Percentiles rank a stretch among this genome's conserved stretches.
These are phyloP conservation scores for Silurus lanzhouensis DNA, from an alignment of 2,797 vertebrate genomes.

Conservation along the genomic window DNA sequence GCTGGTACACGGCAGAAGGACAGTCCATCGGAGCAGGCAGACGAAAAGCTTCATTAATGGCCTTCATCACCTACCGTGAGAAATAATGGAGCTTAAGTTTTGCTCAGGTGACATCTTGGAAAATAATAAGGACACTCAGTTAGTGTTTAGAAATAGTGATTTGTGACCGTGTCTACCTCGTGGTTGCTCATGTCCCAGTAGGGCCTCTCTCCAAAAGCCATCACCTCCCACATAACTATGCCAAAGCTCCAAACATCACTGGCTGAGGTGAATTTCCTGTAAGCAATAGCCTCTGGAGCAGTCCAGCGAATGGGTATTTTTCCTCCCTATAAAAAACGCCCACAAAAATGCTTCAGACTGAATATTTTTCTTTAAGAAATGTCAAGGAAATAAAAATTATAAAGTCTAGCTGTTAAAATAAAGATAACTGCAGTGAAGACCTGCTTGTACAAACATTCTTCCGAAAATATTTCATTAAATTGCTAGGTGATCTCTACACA, in stretches of 20 bases:
- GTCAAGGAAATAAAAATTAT: constrained; percentile 54
- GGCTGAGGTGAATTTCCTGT: constrained; percentile 95
- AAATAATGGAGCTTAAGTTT: neutral
- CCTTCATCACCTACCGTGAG: constrained; percentile 90
- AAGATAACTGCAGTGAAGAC: constrained; percentile 46
- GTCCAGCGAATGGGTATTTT: constrained; percentile 99
- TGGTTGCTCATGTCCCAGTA: constrained; percentile 94
- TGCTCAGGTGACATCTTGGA: constrained; percentile 16
- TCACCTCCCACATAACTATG: constrained; percentile 99
- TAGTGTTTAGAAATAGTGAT: constrained; percentile 31
- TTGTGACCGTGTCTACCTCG: constrained; percentile 65
- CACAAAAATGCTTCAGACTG: constrained; percentile 44
- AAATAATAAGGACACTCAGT: constrained; percentile 1
- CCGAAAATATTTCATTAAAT: constrained; percentile 52
- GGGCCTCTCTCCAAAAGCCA: constrained; percentile 93
- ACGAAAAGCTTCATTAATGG: constrained; percentile 94
- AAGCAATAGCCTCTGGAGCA: constrained; percentile 93
- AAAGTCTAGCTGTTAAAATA: constrained; percentile 50
- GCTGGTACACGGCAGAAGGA: constrained; percentile 93
- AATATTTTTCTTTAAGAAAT: constrained; percentile 41
- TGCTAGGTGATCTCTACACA: constrained; percentile 63
- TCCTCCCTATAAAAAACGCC: constrained; percentile 79
- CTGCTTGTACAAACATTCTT: constrained; percentile 45
- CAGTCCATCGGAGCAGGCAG: constrained; percentile 95
- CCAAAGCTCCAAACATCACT: constrained; percentile 98